Base-by-base conservation (phyloP, 2,113 vertebrate genomes). In the Bujurquina vittata region DNA sequence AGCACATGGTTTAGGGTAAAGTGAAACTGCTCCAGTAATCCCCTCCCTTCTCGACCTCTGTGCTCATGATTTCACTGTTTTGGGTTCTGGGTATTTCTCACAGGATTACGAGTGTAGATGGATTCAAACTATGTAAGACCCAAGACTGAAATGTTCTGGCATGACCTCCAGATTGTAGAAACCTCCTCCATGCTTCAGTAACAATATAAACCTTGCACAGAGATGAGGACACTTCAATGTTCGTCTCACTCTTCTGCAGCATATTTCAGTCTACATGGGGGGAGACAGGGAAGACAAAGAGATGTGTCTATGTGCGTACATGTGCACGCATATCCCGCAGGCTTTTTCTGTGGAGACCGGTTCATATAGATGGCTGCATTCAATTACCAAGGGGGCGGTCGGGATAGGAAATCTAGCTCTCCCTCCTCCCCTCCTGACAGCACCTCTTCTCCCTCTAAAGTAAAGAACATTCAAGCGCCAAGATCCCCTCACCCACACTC, bases 1-100 rank as follows among this genome's bases (percentile, higher is more conserved):
- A 88, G 76, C 83, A 92, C 84, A 91, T 89, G 90, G 80, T 89
- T 92, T 59, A 22, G 72, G 55, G 87, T 84, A 89, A 91, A 93
- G 20, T 81, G 86, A 91, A 87, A 88, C 77, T 1, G 18, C 62
- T 85, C 56, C 75, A 89, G 77, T 90, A 81, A 91, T 85, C 75
- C 73, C 60, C 37, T 52, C 23, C 49, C 43, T 46, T 77, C 81
- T 84, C 62, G 80, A 84, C 63, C 73, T 84, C 58, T 81, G 80
- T 58, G 75, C 86, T 91, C 78, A 80, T 87, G 83, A 85, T 84
- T 90, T 89, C 80, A 84, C 77, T 87, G 88, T 92, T 91, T 89
- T 58, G 79, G 72, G 75, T 82, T 89, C 23, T 40, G 80, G 79
- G 58, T 77, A 78, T 89, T 87, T 89, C 84, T 90, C 87, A 58